Base-by-base conservation (phyloP, 2,797 vertebrate species). In the Coccyzus lansbergi region DNA sequence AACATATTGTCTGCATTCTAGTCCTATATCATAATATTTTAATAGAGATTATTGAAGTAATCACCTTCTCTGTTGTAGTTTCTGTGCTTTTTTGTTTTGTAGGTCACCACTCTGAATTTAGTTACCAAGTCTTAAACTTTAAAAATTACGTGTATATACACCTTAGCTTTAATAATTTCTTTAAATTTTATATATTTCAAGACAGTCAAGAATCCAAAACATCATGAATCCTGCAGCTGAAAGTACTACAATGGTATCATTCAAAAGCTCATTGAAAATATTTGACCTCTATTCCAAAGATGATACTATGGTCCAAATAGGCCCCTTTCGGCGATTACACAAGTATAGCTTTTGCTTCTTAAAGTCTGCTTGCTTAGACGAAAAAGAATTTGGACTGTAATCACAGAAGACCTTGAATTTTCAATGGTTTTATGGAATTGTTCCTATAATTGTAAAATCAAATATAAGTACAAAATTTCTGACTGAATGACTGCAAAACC, bases 381-480 rank as follows among this genome's bases (percentile, higher is more conserved):
- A 48, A 74, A 78, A 48, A 33, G 9, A 13, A 4, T 46, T 49
- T 68, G 49, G 21, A 58, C 6, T 44, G 2, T 42, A 53, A 58
- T 34, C 62, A 33, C 36, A 69, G 53, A 77, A 81, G 12, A 51
- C 11, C 7, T 71, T 86, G 56, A 70, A 44, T 51, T 56, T 87
- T 80, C 26, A n/a, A 24, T 11, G 44, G 4, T 53, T 87, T 77
- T 51, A n/a, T 10, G 67, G 20, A 74, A 76, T 48, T 83, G 7
- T 49, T 62, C 44, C 24, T 70, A n/a, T 15, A 68, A 6, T 4
- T 38, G 22, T 4, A 74, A 12, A 0, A 0, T 14, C 62, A n/a
- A 77, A 60, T 49, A 14, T 4, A 71, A 77, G 64, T 49, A 14
- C 4, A 38, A 68, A 74, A 53, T 64, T 38, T 86, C 31, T 70